Conservation (phyloP, 2,113 vertebrate species). For the Puntigrus tetrazona region DNA sequence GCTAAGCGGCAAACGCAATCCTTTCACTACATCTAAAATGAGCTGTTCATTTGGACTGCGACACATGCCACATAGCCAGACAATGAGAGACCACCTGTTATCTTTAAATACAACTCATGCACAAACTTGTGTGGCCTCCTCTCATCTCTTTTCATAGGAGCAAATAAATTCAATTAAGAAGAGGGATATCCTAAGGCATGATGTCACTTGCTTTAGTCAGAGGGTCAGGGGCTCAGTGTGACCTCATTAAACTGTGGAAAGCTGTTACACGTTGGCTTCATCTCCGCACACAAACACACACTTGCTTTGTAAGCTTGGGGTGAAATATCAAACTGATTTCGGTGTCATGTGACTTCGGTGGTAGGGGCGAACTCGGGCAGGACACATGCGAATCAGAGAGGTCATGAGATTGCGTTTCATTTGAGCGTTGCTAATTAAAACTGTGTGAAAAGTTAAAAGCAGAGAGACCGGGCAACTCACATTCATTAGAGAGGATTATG, state of each 20-base stretch:
- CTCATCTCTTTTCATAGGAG: slow-evolving; percentile 4
- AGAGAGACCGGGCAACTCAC: neutral
- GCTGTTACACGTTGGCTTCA: neutral
- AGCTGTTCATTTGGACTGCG: slow-evolving; percentile 16
- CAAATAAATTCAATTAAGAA: slow-evolving; percentile 39
- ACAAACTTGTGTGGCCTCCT: slow-evolving; percentile 8
- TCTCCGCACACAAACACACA: neutral
- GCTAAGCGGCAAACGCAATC: neutral
- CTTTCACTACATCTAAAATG: slow-evolving; percentile 33
- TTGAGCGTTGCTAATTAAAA: slow-evolving; percentile 15
- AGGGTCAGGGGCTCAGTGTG: neutral
- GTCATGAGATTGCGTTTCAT: neutral
- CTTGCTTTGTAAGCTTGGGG: neutral
- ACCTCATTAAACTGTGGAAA: slow-evolving; percentile 35
- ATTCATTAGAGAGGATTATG: slow-evolving; percentile 37
- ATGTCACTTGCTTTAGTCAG: slow-evolving; percentile 31
- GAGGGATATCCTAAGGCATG: slow-evolving; percentile 33
- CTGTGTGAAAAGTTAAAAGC: slow-evolving; percentile 23
- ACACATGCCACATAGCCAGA: slow-evolving; percentile 37
- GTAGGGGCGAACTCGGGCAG: neutral
- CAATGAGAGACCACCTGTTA: slow-evolving; percentile 53
- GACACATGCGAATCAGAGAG: neutral
- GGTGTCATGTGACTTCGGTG: slow-evolving; percentile 16
- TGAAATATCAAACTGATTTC: neutral
- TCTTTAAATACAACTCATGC: slow-evolving; percentile 31